These are phyloP conservation scores for Sarotherodon lohbergeri DNA, from an alignment of 2,113 vertebrate species.

Conservation along the genomic window DNA sequence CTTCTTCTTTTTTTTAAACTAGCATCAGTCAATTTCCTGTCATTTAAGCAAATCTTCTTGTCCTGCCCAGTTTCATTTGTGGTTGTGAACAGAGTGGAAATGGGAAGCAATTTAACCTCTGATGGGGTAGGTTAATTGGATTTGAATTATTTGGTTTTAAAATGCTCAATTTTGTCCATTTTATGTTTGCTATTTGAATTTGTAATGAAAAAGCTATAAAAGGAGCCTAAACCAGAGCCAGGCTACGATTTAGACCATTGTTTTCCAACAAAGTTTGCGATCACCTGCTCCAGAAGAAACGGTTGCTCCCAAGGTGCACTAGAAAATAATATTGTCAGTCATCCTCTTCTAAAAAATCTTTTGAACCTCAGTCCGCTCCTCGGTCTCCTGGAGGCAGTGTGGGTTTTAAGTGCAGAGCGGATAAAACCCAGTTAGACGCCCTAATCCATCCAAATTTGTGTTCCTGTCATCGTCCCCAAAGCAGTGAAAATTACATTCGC, in stretches of 20 bases:
- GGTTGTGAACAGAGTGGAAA: constrained; percentile 69
- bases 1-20: neutral
- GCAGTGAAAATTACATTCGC: constrained; percentile 1
- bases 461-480: neutral
- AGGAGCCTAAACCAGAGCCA: neutral
- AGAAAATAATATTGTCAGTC: neutral
- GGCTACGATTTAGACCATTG: constrained; percentile 1
- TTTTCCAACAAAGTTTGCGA: constrained; percentile 23
- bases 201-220: constrained; percentile 64
- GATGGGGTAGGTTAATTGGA: constrained; percentile 71
- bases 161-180: constrained; percentile 67
- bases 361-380: neutral
- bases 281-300: neutral
- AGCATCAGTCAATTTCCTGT: constrained; percentile 64
- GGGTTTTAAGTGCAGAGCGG: neutral
- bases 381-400: neutral
- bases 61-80: constrained; percentile 57
- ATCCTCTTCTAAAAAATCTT: neutral
- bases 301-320: neutral
- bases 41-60: constrained; percentile 60
- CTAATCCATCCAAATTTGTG: constrained; percentile 14
- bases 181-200: constrained; percentile 66
- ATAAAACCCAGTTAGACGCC: neutral
- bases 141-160: constrained; percentile 73
- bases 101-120: constrained; percentile 69